Base-by-base conservation (phyloP, 2,888 invertebrate genomes). In the Parnassius apollo region DNA sequence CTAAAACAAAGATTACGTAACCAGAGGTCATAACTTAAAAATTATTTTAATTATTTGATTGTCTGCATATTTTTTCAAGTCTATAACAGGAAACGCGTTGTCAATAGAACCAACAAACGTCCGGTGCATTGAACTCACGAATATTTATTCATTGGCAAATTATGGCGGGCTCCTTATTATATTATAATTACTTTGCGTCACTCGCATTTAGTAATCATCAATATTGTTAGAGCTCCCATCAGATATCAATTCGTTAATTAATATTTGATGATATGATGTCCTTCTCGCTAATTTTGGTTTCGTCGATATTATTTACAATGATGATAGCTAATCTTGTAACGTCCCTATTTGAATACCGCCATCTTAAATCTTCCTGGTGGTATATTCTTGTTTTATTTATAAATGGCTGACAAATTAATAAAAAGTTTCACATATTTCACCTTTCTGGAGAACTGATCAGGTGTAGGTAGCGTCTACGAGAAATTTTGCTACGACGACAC, bases 171-270 rank as follows among this genome's bases (percentile, higher is more conserved):
- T 57, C 42, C n/a, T n/a, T 48, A 64, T 64, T 64, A 64, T 64
- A 64, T 60, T 64, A 13, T 60, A 64, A 64, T 64, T 55, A 22
- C 49, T 59, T 46, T 64, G 64, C 64, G 64, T 64, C 64, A 64
- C 22, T 42, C 13, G 42, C 42, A 46, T 42, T 49, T 57, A 58
- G 18, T 18, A 10, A 45, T 48, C 59, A 57, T 48, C 46, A 22
- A 52, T 59, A 64, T 64, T 64, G 59, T 64, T 52, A 10, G 48
- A 44, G 48, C 48, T 48, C 46, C 55, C 49, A 59, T 63, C 57
- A 64, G 59, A 52, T 60, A 59, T 50, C 50, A 42, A 45, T 46
- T 42, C 22, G 52, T 42, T 60, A 57, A 59, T 64, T 57, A 64
- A 59, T 60, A 64, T 59, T 59, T 57, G 52, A 59, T 52, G n/a